Base-by-base conservation (phyloP, 2,113 vertebrate species). In the Empidonax traillii region DNA sequence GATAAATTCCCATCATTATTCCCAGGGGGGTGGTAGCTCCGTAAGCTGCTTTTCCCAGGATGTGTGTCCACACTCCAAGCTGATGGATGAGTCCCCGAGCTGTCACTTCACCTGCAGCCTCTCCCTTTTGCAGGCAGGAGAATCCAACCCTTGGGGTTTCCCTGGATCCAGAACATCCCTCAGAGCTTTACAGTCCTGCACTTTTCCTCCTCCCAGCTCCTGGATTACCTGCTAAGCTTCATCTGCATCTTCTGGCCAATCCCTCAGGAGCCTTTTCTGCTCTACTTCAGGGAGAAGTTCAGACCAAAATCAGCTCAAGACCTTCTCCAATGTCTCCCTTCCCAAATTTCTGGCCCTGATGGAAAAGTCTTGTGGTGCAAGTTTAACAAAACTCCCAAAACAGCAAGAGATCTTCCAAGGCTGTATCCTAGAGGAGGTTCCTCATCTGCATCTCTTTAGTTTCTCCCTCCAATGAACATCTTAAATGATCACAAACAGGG, bases 341-440 rank as follows among this genome's bases (percentile, higher is more conserved):
- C 30, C 30, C 22, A 8, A 24, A 3, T 27, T 35, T 14, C 74
- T 24, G 66, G 19, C 31, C 33, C 74, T 28, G 12, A 16, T 0
- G 0, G 41, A 33, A 39, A 68, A 20, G 8, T 58, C 35, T 13
- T 0, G 1, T 0, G 3, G 5, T 21, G 8, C 27, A 41, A 28
- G 14, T 14, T 65, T 14, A 37, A 31, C 1, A 0, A 10, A 62
- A 12, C 3, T 4, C 74, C 56, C 66, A 20, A 19, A 91, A 24
- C 9, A 41, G 17, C 39, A 77, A 41, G 5, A 75, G 13, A 89
- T 9, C 4, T 30, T 20, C 52, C 12, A 6, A 14, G 17, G 25
- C 12, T 71, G 21, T 2, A 4, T 44, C 43, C 49, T 18, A 3
- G 55, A 68, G 59, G 20, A 63, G 8, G 9, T 21, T 67, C 21